Evolutionary conservation across 2,113 vertebrate species (phyloP), one percentile per base, ranked within the genome.

Genomic region (Oophaga pumilio): DNA sequence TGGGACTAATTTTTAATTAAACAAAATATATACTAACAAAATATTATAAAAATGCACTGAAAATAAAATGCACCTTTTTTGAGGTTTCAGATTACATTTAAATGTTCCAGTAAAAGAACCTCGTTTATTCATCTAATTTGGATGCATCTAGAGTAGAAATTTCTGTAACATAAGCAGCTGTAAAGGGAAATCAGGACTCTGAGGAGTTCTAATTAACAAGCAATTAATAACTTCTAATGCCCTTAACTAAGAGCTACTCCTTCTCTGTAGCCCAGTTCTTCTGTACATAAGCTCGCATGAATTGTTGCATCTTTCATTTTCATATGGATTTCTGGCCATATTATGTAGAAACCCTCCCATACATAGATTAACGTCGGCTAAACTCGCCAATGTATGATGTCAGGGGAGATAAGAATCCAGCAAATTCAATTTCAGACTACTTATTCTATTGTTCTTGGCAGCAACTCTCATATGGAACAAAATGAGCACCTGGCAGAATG

Each of bases 151-250:
- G 26, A 74, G 71, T 74, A 74, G 49, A 74, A 74, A 74, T 74
- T 74, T 17, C 71, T 74, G 33, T 74, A 74, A 74, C 50, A 74
- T 74, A 74, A 49, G 71, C 43, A 74, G 71, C 71, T 74, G 71
- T 74, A 74, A 74, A 33, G 71, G 71, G 18, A 74, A 74, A 74
- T 74, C 14, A 74, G 71, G 71, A 74, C 71, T 74, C 71, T 1
- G 18, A 74, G 71, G 71, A 74, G 71, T 43, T 22, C 71, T 50
- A 50, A 74, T 74, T 74, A 74, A 50, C 71, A 74, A 22, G 71
- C 71, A 74, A 74, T 74, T 74, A 74, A 74, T 74, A 74, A 50
- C 33, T 74, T 50, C 71, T 50, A 50, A 74, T 74, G 71, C 71
- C 49, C 18, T 73, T 43, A 73, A 43, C 71, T 49, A 49, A 74